Conservation (phyloP, 2,797 vertebrate genomes). For the Pseudomugil gertrudae region DNA sequence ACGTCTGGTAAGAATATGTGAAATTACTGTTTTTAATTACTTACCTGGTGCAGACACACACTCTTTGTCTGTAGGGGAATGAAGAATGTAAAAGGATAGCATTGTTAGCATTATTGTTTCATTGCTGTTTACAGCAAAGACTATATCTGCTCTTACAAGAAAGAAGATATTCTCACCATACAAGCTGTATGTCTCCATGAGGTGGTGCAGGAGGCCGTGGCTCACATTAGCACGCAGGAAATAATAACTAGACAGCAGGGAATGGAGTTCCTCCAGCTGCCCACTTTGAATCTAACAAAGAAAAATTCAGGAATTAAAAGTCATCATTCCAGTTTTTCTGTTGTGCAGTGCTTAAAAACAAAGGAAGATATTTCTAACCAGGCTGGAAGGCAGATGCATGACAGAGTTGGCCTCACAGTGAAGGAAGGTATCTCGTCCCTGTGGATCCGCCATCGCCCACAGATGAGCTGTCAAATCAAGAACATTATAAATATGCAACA, state of each 20-base stretch:
- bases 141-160: neutral
- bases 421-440: conserved; percentile 78
- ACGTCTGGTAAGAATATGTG: neutral
- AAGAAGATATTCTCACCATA: conserved; percentile 72
- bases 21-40: neutral
- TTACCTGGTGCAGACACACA: conserved; percentile 21
- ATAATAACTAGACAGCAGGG: conserved; percentile 83
- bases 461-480: conserved; percentile 68
- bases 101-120: neutral
- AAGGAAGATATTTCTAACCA: conserved; percentile 77
- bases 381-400: conserved; percentile 80
- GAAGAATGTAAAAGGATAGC: conserved; percentile 5
- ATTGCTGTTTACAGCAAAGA: neutral
- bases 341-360: neutral
- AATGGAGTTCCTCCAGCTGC: conserved; percentile 67
- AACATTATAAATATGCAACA: neutral
- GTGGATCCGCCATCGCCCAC: conserved; percentile 82
- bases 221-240: conserved; percentile 84
- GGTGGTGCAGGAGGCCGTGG: conserved; percentile 78
- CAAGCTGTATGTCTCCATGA: conserved; percentile 80
- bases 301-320: conserved; percentile 15
- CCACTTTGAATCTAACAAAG: conserved; percentile 76
- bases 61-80: conserved; percentile 42
- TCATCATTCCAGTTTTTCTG: neutral
- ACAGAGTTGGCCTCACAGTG: conserved; percentile 81